A percentile compares a stretch with the other conserved stretches of the same genome.
These are phyloP conservation scores for Ellobium chinense DNA, from an alignment of 2,888 invertebrate genomes.

Conservation along the genomic window DNA sequence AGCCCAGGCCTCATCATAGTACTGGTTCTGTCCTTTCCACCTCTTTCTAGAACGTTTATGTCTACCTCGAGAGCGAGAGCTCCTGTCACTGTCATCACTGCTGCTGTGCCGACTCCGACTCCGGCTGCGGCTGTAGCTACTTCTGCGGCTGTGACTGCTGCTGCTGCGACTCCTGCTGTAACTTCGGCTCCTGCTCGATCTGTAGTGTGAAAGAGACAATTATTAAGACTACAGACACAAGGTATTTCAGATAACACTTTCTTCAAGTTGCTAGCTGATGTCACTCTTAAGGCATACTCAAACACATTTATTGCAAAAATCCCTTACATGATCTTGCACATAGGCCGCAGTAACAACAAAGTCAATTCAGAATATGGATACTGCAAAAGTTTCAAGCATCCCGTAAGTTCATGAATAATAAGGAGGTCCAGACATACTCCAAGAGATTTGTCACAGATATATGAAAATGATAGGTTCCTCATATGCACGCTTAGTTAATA, in stretches of 20 bases:
- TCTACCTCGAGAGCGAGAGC: constrained; percentile 49
- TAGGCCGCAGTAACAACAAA: no score
- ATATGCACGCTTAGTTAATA: no score
- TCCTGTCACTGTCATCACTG: constrained; percentile 27
- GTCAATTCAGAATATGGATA: no score
- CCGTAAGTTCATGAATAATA: no score
- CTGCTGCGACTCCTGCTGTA: not conserved
- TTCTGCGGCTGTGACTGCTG: constrained; percentile 24
- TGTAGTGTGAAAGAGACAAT: not conserved
- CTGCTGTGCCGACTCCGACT: constrained; percentile 20
- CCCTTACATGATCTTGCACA: no score
- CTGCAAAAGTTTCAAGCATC: no score
- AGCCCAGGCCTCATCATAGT: constrained; percentile 38
- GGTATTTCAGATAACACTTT: not conserved
- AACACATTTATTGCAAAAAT: no score
- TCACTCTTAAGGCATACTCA: no score
- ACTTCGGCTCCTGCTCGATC: not conserved
- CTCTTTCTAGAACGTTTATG: constrained; percentile 36
- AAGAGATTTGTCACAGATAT: no score
- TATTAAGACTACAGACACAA: not conserved
- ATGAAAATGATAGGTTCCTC: no score
- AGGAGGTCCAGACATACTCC: no score
- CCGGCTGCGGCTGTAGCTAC: constrained; percentile 19
- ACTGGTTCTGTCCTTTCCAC: constrained; percentile 12
- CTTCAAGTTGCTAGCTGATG: no score